Evolutionary conservation across 2,113 vertebrate genomes (phyloP).

Genomic region (Halichoerus grypus): DNA sequence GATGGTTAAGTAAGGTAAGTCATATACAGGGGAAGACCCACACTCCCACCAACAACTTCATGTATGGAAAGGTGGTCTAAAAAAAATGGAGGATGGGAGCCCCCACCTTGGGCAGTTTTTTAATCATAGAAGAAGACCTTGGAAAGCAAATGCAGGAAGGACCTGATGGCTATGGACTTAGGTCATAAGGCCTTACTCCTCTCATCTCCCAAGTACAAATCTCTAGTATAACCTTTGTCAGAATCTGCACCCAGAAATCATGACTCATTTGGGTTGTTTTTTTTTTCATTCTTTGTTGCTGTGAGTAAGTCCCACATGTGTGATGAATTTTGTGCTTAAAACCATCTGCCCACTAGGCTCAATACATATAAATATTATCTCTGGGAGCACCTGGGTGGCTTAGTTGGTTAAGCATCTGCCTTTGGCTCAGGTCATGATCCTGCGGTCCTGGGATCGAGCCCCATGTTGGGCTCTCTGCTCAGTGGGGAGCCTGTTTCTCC

Average conservation of each 20-base stretch:
- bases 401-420: too few relatives aligned
- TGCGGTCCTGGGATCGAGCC: too few relatives aligned
- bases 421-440: too few relatives aligned
- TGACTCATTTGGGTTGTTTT: background rate
- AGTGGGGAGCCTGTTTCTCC: too few relatives aligned
- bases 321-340: conserved; percentile 34
- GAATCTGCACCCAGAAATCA: background rate
- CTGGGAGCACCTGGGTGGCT: too few relatives aligned
- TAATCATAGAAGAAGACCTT: background rate
- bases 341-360: background rate
- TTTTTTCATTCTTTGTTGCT: conserved; percentile 8
- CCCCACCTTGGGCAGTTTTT: background rate
- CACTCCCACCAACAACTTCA: background rate
- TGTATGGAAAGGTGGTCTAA: background rate
- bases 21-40: background rate
- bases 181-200: background rate
- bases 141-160: background rate
- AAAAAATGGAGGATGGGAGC: background rate
- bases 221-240: background rate
- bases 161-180: background rate
- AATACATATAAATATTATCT: conserved; percentile 37
- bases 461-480: too few relatives aligned
- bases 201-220: background rate
- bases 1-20: background rate
- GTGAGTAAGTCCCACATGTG: background rate